Percentiles rank a stretch among this genome's conserved stretches.
phyloP scores from a whole-genome alignment of 2,113 vertebrate genomes.

The Rhea pennata region DNA sequence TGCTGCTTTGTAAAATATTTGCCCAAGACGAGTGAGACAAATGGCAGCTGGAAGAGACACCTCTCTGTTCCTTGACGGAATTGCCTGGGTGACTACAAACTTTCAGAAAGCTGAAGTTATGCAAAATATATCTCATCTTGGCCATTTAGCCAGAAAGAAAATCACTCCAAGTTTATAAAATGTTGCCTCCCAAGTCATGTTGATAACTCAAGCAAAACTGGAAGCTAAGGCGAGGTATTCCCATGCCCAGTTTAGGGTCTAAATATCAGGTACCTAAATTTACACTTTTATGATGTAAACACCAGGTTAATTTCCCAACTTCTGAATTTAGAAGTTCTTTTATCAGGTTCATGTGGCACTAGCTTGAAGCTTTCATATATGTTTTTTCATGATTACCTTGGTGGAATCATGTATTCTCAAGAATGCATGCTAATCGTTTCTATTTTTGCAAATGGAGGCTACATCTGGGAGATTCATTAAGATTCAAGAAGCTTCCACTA shows the following conservation, averaged over 20 bases:
- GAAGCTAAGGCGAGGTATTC: not conserved
- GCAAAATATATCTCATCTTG: not conserved
- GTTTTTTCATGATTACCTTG: not conserved
- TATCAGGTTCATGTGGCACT: not conserved
- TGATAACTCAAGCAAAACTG: not conserved
- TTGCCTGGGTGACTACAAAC: not conserved
- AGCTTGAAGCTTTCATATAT: not conserved
- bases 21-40: not conserved
- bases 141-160: not conserved
- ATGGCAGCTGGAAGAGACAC: not conserved
- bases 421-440: not conserved
- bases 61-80: not conserved
- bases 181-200: not conserved
- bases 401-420: not conserved
- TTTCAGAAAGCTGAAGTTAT: not conserved
- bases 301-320: not conserved
- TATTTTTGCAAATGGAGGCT: not conserved
- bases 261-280: not conserved
- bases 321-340: not conserved
- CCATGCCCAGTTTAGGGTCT: not conserved
- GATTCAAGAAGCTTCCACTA: conserved; percentile 52
- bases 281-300: not conserved
- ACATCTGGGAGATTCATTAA: conserved; percentile 33
- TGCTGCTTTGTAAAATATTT: not conserved
- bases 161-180: not conserved